Evolutionary conservation across 1,140 invertebrate species (phyloP), one percentile per base, ranked within the genome.

Genomic region (Hycleus cichorii): DNA sequence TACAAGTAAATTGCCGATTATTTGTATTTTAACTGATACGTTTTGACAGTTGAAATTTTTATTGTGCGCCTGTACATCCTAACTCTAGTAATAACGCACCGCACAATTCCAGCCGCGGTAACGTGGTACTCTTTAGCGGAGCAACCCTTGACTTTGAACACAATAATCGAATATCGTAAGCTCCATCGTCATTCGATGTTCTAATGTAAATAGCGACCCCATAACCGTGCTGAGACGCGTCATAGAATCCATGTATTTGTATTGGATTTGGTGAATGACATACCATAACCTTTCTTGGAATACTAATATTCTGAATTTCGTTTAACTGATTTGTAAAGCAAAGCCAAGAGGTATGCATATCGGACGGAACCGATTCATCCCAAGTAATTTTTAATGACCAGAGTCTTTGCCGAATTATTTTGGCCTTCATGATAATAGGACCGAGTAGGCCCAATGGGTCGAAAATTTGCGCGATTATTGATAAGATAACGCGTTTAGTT

Each of bases 71-170:
- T n/a, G n/a, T n/a, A n/a, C n/a, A n/a, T n/a, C n/a, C n/a, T n/a
- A n/a, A n/a, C n/a, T n/a, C 55, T 25, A 73, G 38, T 25, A 74
- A 44, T 3, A 68, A 5, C 25, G 73, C 72, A 8, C 54, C 67
- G 48, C 62, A 72, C n/a, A 69, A 44, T 60, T 71, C 66, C 10
- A 69, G 43, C 44, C 57, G 25, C 2, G 64, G 67, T 8, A 68
- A 39, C 2, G 65, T 47, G 7, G 65, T n/a, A 6, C 7, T n/a
- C 57, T 67, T 66, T 44, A 70, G n/a, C 0, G 69, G 63, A 18
- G 18, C 18, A 4, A 77, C 72, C 47, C 66, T 59, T 39, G 64
- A 58, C 63, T 75, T 76, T 3, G 73, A 64, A 40, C 66, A 57
- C 4, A 76, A 39, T 38, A 75, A 44, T 47, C 46, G 7, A 47